phyloP scores from a whole-genome alignment of 2,113 vertebrate species.

The Burhinus bistriatus region DNA sequence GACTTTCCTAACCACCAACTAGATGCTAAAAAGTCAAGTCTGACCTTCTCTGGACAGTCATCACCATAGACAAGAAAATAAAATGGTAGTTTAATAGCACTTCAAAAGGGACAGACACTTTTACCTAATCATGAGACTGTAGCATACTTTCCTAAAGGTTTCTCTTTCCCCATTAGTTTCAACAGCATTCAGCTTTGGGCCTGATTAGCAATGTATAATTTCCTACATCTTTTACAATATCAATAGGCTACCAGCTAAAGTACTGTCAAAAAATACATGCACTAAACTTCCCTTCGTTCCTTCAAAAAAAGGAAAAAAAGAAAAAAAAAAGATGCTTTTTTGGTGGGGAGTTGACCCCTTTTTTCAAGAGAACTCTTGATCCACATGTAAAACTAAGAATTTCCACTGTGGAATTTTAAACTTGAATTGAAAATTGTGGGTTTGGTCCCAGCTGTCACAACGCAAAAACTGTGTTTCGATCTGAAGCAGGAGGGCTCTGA shows the following conservation, averaged over 20 bases:
- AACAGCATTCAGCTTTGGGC: neutral
- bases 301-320: too few species aligned
- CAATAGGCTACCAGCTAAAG: neutral
- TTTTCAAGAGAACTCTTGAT: neutral
- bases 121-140: neutral
- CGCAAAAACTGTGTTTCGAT: neutral
- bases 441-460: neutral
- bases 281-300: neutral
- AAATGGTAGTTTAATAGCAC: neutral
- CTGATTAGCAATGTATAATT: neutral
- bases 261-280: neutral
- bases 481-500: neutral
- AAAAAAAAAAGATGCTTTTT: fast-evolving
- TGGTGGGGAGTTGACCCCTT: fast-evolving
- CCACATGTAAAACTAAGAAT: neutral
- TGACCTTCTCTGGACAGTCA: neutral
- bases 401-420: neutral
- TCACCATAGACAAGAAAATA: neutral
- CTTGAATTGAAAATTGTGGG: neutral
- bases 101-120: neutral
- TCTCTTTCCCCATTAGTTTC: neutral
- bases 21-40: neutral
- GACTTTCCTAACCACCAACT: neutral
- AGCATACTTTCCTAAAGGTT: neutral
- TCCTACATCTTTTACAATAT: neutral